Conservation (phyloP, 2,797 vertebrate genomes). For the Lerista edwardsae region DNA sequence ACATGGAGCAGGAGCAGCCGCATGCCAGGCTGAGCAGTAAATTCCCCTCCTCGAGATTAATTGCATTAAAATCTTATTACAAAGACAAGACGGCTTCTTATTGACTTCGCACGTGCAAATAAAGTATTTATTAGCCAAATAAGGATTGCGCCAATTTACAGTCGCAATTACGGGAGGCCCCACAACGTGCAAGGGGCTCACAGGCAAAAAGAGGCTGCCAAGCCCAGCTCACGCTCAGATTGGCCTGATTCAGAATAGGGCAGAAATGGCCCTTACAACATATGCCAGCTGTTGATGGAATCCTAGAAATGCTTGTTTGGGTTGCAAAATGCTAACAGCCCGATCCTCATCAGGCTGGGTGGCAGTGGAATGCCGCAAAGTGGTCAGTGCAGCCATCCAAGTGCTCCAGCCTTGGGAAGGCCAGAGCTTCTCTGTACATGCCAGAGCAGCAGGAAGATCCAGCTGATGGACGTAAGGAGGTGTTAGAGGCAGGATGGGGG, state of each 20-base stretch:
- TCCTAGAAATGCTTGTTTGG: background rate
- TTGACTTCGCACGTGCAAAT: slow-evolving; percentile 32
- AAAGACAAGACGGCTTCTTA: slow-evolving; percentile 17
- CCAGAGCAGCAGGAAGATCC: too few relatives aligned
- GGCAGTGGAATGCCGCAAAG: too few relatives aligned
- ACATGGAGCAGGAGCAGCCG: slow-evolving; percentile 4
- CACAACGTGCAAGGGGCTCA: background rate
- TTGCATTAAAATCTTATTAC: slow-evolving; percentile 42
- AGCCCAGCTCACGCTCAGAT: background rate
- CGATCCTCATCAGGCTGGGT: too few relatives aligned
- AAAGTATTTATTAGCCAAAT: slow-evolving; percentile 34
- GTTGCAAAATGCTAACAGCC: background rate
- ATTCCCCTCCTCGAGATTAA: slow-evolving; percentile 22
- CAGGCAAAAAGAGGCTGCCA: background rate
- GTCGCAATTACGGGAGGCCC: slow-evolving; percentile 20
- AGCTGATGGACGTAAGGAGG: too few relatives aligned
- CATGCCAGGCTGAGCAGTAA: slow-evolving; percentile 17
- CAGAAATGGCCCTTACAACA: background rate
- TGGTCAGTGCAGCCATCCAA: too few relatives aligned
- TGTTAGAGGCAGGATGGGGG: too few relatives aligned
- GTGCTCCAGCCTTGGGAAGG: too few relatives aligned
- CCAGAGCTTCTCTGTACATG: too few relatives aligned
- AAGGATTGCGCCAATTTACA: slow-evolving; percentile 14
- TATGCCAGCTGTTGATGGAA: background rate
- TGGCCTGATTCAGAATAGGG: background rate